Base-by-base conservation (phyloP, 2,888 invertebrate species). In the Pediacus dermestoides region DNA sequence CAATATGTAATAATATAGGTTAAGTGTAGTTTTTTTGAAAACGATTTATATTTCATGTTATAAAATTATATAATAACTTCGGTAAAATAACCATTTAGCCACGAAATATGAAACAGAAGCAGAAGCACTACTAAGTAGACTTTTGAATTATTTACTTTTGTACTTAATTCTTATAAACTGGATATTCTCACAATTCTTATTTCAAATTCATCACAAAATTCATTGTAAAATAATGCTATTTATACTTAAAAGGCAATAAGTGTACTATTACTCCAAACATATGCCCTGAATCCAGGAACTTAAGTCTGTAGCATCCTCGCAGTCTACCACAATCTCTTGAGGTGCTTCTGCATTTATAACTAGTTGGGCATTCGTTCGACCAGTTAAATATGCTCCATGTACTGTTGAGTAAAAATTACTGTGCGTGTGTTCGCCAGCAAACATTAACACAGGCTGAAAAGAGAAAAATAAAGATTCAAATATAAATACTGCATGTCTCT, bases 381-480 rank as follows among this genome's bases (percentile, higher is more conserved):
- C 94, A 30, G 88, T 88, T 36, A 94, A 72, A 63, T 88, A 90
- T 21, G 95, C 95, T 30, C 95, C 95, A 66, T 95, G 94, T 18
- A 90, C 92, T 1, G 94, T 95, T 31, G 93, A 94, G 70, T 94
- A 95, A 68, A 91, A 94, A 66, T 81, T 87, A 63, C 87, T 85
- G 74, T 95, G 94, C 26, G 93, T 93, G 60, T 94, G 94, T 73
- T 95, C 95, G 42, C 95, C 95, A 57, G 93, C 94, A 74, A 95
- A 95, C 61, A 88, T 72, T 55, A 92, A 70, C 21, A 80, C 78
- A 53, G 90, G 89, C 90, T 91, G 68, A 48, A 76, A 73, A 52
- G 30, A n/a, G n/a, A n/a, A n/a, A n/a, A 44, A 46, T 34, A 37
- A 39, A 16, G 8, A 25, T n/a, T 4, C 16, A 8, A 25, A 25